phyloP scores from a whole-genome alignment of 2,888 invertebrate genomes.

The Zaprionus lineosus region DNA sequence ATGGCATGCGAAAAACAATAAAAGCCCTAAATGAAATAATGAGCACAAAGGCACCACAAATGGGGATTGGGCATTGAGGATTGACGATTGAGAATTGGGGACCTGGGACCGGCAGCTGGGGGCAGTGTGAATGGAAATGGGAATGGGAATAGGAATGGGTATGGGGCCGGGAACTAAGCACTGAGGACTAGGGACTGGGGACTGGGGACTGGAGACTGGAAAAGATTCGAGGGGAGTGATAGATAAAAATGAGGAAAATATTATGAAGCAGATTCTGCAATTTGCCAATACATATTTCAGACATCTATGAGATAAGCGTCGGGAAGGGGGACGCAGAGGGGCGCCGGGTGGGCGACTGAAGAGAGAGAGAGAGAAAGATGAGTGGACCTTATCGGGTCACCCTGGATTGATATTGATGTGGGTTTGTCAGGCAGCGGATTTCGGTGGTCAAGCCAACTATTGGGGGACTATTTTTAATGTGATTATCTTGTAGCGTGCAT shows the following conservation, averaged over 20 bases:
- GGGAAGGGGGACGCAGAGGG: conserved; percentile 19
- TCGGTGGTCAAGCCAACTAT: conserved; percentile 22
- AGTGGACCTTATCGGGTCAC: conserved; percentile 41
- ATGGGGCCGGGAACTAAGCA: background rate
- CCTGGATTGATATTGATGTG: conserved; percentile 57
- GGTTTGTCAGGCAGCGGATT: conserved; percentile 32
- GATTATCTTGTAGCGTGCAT: conserved; percentile 81
- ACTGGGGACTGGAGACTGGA: no score
- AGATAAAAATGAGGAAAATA: conserved; percentile 2
- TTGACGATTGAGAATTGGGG: no score
- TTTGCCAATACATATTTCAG: conserved; percentile 37
- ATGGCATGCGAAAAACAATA: conserved; percentile 80
- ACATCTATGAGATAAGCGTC: background rate
- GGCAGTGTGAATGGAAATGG: background rate
- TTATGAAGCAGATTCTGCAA: conserved; percentile 42
- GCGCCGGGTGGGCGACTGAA: background rate
- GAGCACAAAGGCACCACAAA: conserved; percentile 44
- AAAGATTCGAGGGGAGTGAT: conserved; percentile 35
- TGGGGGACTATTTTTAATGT: conserved; percentile 75
- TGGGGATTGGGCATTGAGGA: background rate
- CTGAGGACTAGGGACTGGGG: no score
- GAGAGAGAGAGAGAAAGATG: background rate
- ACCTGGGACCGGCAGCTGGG: no score
- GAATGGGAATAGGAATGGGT: background rate
- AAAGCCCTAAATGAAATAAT: conserved; percentile 77